Percentiles rank a stretch among this genome's conserved stretches.
Evolutionary conservation across 2,113 vertebrate species (phyloP).

Genomic region (Thinocorus orbignyianus): DNA sequence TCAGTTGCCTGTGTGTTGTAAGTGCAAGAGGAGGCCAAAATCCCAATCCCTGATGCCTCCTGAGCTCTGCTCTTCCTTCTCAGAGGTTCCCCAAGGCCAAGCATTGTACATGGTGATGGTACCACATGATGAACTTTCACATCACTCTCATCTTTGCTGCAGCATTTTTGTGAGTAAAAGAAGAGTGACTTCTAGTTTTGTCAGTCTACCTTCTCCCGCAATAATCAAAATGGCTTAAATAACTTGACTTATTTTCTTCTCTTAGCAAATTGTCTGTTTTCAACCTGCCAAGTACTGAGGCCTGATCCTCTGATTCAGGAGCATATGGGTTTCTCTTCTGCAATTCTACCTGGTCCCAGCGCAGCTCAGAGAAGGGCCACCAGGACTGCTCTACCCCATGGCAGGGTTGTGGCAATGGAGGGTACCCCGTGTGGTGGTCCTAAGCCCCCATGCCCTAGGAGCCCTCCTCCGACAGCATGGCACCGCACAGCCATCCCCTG

Average conservation of each 20-base stretch:
- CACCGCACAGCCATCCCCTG: background rate
- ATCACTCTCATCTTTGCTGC: background rate
- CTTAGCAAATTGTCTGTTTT: background rate
- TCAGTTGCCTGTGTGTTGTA: background rate
- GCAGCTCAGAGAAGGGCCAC: background rate
- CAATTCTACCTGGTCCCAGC: background rate
- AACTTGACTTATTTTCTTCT: background rate
- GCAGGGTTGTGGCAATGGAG: background rate
- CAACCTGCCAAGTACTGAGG: background rate
- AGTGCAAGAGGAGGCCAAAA: background rate
- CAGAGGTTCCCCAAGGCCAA: background rate
- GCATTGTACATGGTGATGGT: background rate
- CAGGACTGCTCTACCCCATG: background rate
- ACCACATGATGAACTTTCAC: background rate
- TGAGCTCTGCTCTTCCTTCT: background rate
- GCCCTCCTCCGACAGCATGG: background rate
- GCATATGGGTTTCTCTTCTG: background rate
- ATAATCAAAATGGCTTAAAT: background rate
- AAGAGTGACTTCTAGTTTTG: background rate
- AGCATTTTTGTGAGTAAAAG: background rate
- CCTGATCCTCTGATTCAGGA: background rate
- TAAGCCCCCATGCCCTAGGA: rapidly evolving
- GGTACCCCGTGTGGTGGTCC: background rate
- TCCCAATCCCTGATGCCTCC: background rate
- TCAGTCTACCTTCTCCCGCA: background rate